Conservation (phyloP, 1,140 invertebrate genomes). For the Trigoniulus corallinus region DNA sequence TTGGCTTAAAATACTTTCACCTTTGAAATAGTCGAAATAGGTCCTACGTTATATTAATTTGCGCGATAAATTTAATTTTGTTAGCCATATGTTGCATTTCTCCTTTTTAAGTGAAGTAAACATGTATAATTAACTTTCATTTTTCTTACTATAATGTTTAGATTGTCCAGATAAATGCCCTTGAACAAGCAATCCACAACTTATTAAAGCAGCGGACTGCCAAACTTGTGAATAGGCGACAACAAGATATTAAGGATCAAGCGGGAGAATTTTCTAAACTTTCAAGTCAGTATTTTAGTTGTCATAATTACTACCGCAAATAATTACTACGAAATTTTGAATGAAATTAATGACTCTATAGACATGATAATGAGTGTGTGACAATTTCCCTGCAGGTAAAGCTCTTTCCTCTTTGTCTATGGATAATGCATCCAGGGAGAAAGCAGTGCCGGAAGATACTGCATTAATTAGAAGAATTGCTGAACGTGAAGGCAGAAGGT, state of each 20-base stretch:
- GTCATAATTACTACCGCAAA: neutral
- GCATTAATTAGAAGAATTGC: slow-evolving; percentile 58
- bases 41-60: too few relatives aligned
- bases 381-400: neutral
- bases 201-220: slow-evolving; percentile 50
- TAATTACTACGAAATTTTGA: too few relatives aligned
- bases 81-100: too few relatives aligned
- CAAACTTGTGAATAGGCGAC: slow-evolving; percentile 56
- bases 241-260: slow-evolving; percentile 83
- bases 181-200: slow-evolving; percentile 59
- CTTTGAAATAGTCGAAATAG: too few relatives aligned
- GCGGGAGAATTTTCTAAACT: slow-evolving; percentile 55
- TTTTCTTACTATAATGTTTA: too few relatives aligned
- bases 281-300: slow-evolving; percentile 6
- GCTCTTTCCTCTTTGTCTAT: neutral
- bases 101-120: too few relatives aligned
- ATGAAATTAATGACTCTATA: too few relatives aligned
- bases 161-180: slow-evolving; percentile 52
- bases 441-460: slow-evolving; percentile 41
- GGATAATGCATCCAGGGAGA: slow-evolving; percentile 20
- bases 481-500: slow-evolving; percentile 67
- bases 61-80: too few relatives aligned
- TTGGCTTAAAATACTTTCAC: too few relatives aligned
- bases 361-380: too few relatives aligned
- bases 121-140: too few relatives aligned